A percentile compares a stretch with the other conserved stretches of the same genome.
phyloP scores from a whole-genome alignment of 2,888 invertebrate genomes.

The Mystacides longicornis region DNA sequence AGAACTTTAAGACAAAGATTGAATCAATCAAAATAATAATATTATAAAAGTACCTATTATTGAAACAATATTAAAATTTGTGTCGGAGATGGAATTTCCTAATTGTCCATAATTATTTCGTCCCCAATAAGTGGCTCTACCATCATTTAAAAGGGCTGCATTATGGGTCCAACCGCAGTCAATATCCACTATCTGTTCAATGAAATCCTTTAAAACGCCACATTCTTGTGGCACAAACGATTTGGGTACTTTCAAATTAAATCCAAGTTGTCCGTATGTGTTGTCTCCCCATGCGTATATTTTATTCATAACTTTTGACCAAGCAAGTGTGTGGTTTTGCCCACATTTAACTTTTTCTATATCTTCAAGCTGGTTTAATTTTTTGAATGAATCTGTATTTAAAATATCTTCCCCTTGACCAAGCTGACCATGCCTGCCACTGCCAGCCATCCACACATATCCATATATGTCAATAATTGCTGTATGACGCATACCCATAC shows the following conservation, averaged over 20 bases:
- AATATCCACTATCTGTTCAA: conserved; percentile 49
- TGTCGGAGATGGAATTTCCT: conserved; percentile 41
- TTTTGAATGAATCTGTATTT: conserved; percentile 40
- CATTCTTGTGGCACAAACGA: conserved; percentile 49
- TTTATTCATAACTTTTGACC: conserved; percentile 47
- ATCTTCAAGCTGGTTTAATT: conserved; percentile 49
- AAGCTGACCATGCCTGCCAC: conserved; percentile 61
- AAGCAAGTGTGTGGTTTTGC: conserved; percentile 68
- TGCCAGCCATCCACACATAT: conserved; percentile 57
- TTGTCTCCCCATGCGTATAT: conserved; percentile 78
- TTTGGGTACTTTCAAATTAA: conserved; percentile 45
- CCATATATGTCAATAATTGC: conserved; percentile 56
- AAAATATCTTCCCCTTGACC: conserved; percentile 46
- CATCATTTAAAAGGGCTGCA: conserved; percentile 53
- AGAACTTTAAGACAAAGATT: not conserved
- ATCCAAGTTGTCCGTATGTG: conserved; percentile 69
- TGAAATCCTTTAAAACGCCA: conserved; percentile 44
- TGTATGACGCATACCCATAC: conserved; percentile 64
- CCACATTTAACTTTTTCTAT: conserved; percentile 66
- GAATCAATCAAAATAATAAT: no score
- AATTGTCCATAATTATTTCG: conserved; percentile 75
- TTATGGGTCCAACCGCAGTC: conserved; percentile 76
- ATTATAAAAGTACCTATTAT: conserved; percentile 22
- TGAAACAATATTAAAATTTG: conserved; percentile 26
- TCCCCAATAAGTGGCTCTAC: conserved; percentile 67